Evolutionary conservation across 2,113 vertebrate species (phyloP).

Genomic region (Menidia beryllina): DNA sequence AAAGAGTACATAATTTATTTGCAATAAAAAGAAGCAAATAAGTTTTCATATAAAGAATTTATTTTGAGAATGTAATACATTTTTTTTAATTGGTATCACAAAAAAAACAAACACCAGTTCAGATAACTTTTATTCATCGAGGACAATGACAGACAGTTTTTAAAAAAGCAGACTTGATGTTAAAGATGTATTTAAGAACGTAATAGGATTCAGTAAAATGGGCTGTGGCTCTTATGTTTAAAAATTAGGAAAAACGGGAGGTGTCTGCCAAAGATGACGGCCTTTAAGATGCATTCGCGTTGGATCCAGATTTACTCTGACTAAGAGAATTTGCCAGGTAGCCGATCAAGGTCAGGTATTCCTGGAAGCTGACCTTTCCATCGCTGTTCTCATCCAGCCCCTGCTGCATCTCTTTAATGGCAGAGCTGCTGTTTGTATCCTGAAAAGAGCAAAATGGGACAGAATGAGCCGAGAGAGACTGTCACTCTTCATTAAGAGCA

Average conservation of each 20-base stretch:
- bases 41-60: slow-evolving; percentile 61
- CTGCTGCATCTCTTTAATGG: slow-evolving; percentile 74
- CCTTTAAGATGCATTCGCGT: slow-evolving; percentile 45
- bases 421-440: slow-evolving; percentile 67
- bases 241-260: background rate
- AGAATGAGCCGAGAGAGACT: background rate
- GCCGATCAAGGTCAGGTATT: slow-evolving; percentile 79
- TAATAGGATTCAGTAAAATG: slow-evolving; percentile 8
- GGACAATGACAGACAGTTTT: slow-evolving; percentile 14
- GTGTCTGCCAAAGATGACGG: slow-evolving; percentile 4
- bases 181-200: slow-evolving; percentile 10
- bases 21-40: background rate
- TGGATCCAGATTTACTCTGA: slow-evolving; percentile 26
- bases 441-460: slow-evolving; percentile 38
- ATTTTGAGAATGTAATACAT: slow-evolving; percentile 60
- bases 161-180: slow-evolving; percentile 13
- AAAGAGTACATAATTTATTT: background rate
- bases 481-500: background rate
- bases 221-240: slow-evolving; percentile 14
- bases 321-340: slow-evolving; percentile 74
- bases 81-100: slow-evolving; percentile 35
- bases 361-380: slow-evolving; percentile 79
- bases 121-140: slow-evolving; percentile 53
- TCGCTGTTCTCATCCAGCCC: slow-evolving; percentile 77
- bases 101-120: slow-evolving; percentile 23